Base-by-base conservation (phyloP, 2,113 vertebrate species). In the Scolopax mira region DNA sequence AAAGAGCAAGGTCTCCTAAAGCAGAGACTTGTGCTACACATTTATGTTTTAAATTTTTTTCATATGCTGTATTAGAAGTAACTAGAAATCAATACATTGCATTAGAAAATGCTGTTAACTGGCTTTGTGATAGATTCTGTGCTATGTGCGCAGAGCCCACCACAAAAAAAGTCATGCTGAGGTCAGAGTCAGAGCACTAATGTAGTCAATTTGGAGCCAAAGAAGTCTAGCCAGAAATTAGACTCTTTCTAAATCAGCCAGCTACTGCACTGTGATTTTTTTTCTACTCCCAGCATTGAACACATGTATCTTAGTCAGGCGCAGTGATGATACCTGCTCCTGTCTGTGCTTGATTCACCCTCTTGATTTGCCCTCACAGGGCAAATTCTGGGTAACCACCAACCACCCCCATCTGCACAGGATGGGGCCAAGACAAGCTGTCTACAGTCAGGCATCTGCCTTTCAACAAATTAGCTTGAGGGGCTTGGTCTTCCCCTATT, bases 141-240 rank as follows among this genome's bases (percentile, higher is more conserved):
- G 49, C 41, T 78, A 71, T 0, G 0, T 58, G 42, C 8, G 7
- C 39, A 10, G 13, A 77, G 70, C 30, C 24, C 0, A 2, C 31
- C 41, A 18, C 41, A 24, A 74, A 66, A 66, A 85, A 71, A 49
- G 3, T 16, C 6, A 5, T 18, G 18, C 66, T 52, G 52, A 27
- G 5, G 25, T 54, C 66, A 75, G 85, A 67, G 49, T 61, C 66
- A 67, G 69, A 62, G 19, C 33, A 54, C 51, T 33, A 46, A 62
- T 19, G 62, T 2, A 64, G 60, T 74, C 65, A 70, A 2, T 64
- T n/a, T 58, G 52, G 23, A 85, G 73, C 27, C 35, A 31, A 75
- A 74, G 35, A 75, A 74, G 19, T 64, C 70, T 77, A 94, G n/a
- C n/a, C 79, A 93, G 52, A 85, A 85, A n/a, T 67, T 30, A 79